These are phyloP conservation scores for Acanthosepion lycidas DNA, from an alignment of 2,888 invertebrate genomes.

Conservation along the genomic window DNA sequence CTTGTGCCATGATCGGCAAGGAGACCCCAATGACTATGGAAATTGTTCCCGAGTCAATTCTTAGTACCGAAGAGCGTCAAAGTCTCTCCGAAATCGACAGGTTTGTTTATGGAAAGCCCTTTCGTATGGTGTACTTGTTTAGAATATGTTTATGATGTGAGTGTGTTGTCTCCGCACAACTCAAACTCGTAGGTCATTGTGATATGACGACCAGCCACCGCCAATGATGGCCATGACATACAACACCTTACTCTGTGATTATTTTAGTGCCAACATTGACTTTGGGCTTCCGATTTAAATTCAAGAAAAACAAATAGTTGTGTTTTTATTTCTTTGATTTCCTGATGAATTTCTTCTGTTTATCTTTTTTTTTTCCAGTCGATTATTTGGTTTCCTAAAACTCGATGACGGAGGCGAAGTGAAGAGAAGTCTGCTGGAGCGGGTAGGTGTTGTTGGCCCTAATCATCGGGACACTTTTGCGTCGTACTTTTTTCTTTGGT, in stretches of 20 bases:
- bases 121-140: not conserved
- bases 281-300: not conserved
- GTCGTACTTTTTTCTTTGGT: not conserved
- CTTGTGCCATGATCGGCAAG: conserved; percentile 25
- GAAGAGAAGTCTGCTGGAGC: conserved; percentile 86
- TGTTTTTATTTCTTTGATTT: not conserved
- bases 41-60: not conserved
- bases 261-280: not conserved
- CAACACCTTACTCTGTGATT: not conserved
- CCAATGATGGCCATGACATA: conserved; percentile 33
- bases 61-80: conserved; percentile 35
- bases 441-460: conserved; percentile 76
- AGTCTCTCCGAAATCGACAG: conserved; percentile 41
- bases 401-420: conserved; percentile 86
- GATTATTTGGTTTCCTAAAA: conserved; percentile 92
- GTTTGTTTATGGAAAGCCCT: not conserved
- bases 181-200: not conserved
- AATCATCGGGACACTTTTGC: conserved; percentile 8
- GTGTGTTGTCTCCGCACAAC: no score
- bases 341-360: not conserved
- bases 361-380: conserved; percentile 78
- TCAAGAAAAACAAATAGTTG: not conserved
- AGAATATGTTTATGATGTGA: not conserved
- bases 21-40: not conserved
- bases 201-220: conserved; percentile 33